phyloP scores from a whole-genome alignment of 2,113 vertebrate genomes.

The Cyprinus carpio region DNA sequence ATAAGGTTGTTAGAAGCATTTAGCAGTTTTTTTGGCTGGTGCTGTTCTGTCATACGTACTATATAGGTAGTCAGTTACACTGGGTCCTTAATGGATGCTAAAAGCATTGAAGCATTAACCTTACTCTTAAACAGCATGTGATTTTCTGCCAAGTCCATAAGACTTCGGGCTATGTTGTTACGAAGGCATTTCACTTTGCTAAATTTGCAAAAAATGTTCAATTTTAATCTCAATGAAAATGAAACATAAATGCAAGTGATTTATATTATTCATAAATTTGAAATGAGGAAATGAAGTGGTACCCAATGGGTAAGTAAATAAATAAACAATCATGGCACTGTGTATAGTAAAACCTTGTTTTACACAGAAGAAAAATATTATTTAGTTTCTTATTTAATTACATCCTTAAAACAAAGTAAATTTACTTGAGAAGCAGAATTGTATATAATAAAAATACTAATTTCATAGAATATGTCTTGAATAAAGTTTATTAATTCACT shows the following conservation, averaged over 20 bases:
- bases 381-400: too few species aligned
- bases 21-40: constrained; percentile 8
- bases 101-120: background rate
- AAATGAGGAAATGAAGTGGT: background rate
- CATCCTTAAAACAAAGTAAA: background rate
- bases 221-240: background rate
- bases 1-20: background rate
- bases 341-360: constrained; percentile 7
- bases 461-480: too few species aligned
- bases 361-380: background rate
- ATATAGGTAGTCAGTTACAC: background rate
- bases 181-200: background rate
- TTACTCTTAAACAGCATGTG: constrained; percentile 13
- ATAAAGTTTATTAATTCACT: background rate
- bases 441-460: background rate
- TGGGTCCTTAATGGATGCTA: background rate
- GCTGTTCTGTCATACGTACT: background rate
- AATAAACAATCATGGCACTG: constrained; percentile 4
- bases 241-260: background rate
- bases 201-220: background rate
- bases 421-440: background rate
- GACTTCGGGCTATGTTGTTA: background rate
- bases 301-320: constrained; percentile 27
- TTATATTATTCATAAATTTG: background rate
- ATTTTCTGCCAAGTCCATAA: background rate